These are phyloP conservation scores for Hypomecis atomaria DNA, from an alignment of 2,888 invertebrate species.

Conservation along the genomic window DNA sequence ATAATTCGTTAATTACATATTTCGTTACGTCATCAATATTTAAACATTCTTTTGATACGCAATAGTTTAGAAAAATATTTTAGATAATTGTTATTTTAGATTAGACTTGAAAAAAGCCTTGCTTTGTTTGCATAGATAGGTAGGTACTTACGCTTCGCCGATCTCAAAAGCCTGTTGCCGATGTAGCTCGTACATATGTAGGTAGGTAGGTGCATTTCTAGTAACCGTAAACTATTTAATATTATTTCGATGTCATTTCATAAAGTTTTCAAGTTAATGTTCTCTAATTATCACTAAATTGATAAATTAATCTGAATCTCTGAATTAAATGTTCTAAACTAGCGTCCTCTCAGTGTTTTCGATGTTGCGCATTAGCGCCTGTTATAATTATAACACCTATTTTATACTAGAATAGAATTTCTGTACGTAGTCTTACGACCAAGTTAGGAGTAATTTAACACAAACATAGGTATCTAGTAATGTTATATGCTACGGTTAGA, in stretches of 20 bases:
- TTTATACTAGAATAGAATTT: slow-evolving; percentile 73
- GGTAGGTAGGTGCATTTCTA: slow-evolving; percentile 40
- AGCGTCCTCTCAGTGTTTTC: slow-evolving; percentile 50
- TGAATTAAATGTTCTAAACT: slow-evolving; percentile 36
- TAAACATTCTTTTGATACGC: too few species aligned
- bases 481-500: slow-evolving; percentile 60
- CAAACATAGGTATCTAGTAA: slow-evolving; percentile 65
- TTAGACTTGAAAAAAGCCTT: not conserved
- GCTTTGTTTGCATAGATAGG: not conserved
- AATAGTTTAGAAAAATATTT: too few species aligned
- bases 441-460: slow-evolving; percentile 72
- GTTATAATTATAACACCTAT: slow-evolving; percentile 56
- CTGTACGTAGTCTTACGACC: slow-evolving; percentile 78
- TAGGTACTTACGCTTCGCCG: not conserved
- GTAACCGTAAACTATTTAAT: slow-evolving; percentile 18
- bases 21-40: too few species aligned
- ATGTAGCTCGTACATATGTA: slow-evolving; percentile 22
- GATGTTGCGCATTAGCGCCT: slow-evolving; percentile 54
- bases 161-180: slow-evolving; percentile 29
- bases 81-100: not conserved
- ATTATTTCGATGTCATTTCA: slow-evolving; percentile 49
- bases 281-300: slow-evolving; percentile 40
- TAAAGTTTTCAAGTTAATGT: slow-evolving; percentile 52
- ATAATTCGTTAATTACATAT: too few species aligned
- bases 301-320: too few species aligned